Evolutionary conservation across 2,113 vertebrate species (phyloP).

Genomic region (Callocephalon fimbriatum): DNA sequence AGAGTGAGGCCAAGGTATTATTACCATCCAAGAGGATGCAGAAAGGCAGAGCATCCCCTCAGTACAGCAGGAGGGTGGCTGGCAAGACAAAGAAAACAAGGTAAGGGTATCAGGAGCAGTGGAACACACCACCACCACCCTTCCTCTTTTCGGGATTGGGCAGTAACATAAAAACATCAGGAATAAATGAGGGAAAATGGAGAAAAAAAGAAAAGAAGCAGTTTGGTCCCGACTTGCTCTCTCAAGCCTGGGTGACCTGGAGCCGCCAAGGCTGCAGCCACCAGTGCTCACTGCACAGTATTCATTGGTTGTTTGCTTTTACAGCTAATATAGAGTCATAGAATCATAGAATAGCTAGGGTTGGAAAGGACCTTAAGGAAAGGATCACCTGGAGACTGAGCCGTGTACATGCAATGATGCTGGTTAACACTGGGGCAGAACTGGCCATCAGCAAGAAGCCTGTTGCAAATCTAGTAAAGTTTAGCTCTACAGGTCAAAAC

Average conservation of each 20-base stretch:
- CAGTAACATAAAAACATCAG: background rate
- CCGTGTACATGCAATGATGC: rapidly evolving
- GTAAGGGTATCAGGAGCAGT: background rate
- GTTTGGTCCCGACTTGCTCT: background rate
- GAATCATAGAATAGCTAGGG: background rate
- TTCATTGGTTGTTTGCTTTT: rapidly evolving
- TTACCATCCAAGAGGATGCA: background rate
- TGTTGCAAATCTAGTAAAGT: background rate
- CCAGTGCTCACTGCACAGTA: background rate
- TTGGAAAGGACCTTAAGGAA: background rate
- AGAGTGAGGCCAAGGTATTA: background rate
- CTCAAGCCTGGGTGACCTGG: background rate
- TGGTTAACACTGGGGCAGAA: background rate
- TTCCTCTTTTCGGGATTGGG: background rate
- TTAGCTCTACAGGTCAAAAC: background rate
- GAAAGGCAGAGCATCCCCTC: background rate
- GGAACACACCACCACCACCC: background rate
- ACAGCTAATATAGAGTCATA: background rate
- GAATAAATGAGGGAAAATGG: background rate
- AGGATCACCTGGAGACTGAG: background rate
- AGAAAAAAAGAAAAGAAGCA: background rate
- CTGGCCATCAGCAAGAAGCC: background rate
- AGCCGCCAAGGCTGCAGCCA: background rate
- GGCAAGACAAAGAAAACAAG: background rate
- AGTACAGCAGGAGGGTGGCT: background rate